Percentiles rank a stretch among this genome's conserved stretches.
These are phyloP conservation scores for Drosophila setifemur DNA, from an alignment of 1,140 invertebrate species.

Conservation along the genomic window DNA sequence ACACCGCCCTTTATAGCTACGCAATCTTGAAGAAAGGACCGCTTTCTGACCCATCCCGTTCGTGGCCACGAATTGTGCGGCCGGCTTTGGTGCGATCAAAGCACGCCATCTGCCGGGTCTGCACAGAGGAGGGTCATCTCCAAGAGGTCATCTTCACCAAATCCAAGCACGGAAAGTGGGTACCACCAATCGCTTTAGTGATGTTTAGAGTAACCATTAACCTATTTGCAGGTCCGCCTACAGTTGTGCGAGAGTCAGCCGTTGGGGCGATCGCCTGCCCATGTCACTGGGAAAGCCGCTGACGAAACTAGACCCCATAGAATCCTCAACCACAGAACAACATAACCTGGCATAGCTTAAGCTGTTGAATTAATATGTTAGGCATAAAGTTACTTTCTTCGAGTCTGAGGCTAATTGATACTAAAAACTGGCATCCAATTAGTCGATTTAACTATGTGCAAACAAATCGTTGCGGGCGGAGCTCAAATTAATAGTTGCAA, in stretches of 20 bases:
- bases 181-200: not conserved
- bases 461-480: slow-evolving; percentile 65
- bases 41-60: slow-evolving; percentile 82
- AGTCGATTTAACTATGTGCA: slow-evolving; percentile 70
- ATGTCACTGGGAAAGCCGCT: slow-evolving; percentile 81
- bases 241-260: slow-evolving; percentile 86
- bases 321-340: slow-evolving; percentile 5
- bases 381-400: slow-evolving; percentile 19
- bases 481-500: slow-evolving; percentile 69
- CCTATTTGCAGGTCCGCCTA: slow-evolving; percentile 85
- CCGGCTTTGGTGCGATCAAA: slow-evolving; percentile 86
- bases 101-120: slow-evolving; percentile 90
- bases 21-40: slow-evolving; percentile 91
- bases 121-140: slow-evolving; percentile 89
- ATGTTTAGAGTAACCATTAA: not conserved
- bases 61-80: slow-evolving; percentile 91
- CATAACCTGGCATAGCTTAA: slow-evolving; percentile 33
- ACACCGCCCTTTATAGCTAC: slow-evolving; percentile 87
- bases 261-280: slow-evolving; percentile 90
- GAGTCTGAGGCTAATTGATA: slow-evolving; percentile 24
- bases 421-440: slow-evolving; percentile 57
- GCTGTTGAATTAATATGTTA: slow-evolving; percentile 17
- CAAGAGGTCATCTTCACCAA: slow-evolving; percentile 90
- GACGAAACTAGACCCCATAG: not conserved
- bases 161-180: slow-evolving; percentile 87